Evolutionary conservation across 2,888 invertebrate genomes (phyloP), one percentile per base, ranked within the genome.

Genomic region (Cordilura impudica): DNA sequence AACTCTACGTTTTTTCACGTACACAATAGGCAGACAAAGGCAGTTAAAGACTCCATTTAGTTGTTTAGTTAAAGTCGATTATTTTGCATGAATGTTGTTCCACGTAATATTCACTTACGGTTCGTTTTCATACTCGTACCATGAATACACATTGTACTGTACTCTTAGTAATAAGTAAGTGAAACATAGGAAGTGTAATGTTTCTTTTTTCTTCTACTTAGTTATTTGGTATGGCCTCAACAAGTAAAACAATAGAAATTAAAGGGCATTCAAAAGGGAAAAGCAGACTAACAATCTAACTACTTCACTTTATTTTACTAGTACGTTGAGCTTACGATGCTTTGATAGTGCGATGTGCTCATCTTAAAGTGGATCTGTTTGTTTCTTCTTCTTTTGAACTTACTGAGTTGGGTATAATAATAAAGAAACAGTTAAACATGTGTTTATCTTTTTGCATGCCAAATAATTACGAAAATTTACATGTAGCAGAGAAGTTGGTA

Each of bases 201-300:
- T 72, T 72, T 67, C 21, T 49, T 49, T 63, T 67, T 45, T 23
- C 23, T 67, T 60, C 14, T n/a, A 16, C 29, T 12, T 39, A n/a
- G n/a, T n/a, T n/a, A n/a, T n/a, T n/a, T n/a, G n/a, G 35, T 26
- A 16, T 39, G 63, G 71, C 29, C 67, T 49, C 61, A 71, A 56
- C 61, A 78, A 73, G 61, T 49, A 71, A 61, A 35, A 75, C 71
- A 72, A 67, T 69, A 63, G 79, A 79, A 75, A 79, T 75, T 75
- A 72, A 79, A 79, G 79, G 79, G 75, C 71, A 72, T 75, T 65
- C 56, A 71, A 71, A 21, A 45, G 39, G 4, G 53, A 72, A 78
- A 56, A 63, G 71, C 72, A 79, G n/a, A 74, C 39, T 58, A 19
- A 35, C 49, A n/a, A 31, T 49, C 31, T n/a, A 14, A 47, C 49